These are phyloP conservation scores for Prionchulus punctatus DNA, from an alignment of 2,888 invertebrate species.

Conservation along the genomic window DNA sequence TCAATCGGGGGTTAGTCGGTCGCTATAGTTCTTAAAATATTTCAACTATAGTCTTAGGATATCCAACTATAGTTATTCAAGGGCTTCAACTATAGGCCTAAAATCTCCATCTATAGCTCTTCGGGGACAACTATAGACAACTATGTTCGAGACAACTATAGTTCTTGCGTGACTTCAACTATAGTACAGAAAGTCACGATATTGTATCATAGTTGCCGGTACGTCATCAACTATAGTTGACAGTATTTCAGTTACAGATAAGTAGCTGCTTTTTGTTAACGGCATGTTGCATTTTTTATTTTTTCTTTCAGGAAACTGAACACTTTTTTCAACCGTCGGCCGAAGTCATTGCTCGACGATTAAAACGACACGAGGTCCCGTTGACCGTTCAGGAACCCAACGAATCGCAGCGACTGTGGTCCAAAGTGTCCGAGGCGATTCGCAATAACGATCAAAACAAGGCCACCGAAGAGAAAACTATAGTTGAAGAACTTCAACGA, in stretches of 20 bases:
- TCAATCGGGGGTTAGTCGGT: constrained; percentile 46
- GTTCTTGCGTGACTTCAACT: too few species aligned
- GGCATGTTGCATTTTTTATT: too few species aligned
- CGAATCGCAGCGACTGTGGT: constrained; percentile 75
- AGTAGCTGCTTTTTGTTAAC: too few species aligned
- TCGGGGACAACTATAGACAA: neutral
- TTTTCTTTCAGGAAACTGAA: constrained; percentile 30
- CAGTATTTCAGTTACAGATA: too few species aligned
- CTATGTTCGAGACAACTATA: neutral
- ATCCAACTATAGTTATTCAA: constrained; percentile 4
- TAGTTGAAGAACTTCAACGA: constrained; percentile 70
- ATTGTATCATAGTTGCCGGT: too few species aligned
- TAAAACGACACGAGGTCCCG: constrained; percentile 60
- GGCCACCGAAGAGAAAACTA: constrained; percentile 78
- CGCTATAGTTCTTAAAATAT: constrained; percentile 3
- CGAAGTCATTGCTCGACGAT: constrained; percentile 51
- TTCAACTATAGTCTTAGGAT: constrained; percentile 8
- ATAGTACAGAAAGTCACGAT: too few species aligned
- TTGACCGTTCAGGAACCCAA: constrained; percentile 56
- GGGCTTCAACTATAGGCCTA: neutral
- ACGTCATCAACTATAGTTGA: too few species aligned
- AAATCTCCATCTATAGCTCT: neutral
- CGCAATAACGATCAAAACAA: constrained; percentile 57
- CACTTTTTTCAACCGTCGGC: constrained; percentile 52
- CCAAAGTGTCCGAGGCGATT: constrained; percentile 68